Base-by-base conservation (phyloP, 2,888 invertebrate genomes). In the Byasa hedistus region DNA sequence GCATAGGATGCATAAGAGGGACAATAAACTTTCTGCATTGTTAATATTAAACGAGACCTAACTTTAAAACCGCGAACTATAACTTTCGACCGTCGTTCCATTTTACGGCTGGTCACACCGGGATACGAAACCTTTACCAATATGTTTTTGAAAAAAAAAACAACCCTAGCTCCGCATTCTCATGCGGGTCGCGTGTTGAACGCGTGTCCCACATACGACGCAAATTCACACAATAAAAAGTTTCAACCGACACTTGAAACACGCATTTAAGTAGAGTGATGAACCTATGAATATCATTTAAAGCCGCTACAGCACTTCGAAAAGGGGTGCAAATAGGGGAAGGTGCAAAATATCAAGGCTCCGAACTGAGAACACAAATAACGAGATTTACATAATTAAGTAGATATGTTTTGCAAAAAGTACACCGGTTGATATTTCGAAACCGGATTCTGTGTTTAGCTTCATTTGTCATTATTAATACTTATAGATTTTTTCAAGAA, bases 151-250 rank as follows among this genome's bases (percentile, higher is more conserved):
- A 78, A 82, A 79, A 39, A 79, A 77, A 79, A 82, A 79, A 77
- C 70, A 65, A 75, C 82, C 81, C 79, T 68, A 69, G 59, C 64
- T 61, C 17, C n/a, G n/a, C 56, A 56, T 72, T 77, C 76, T 68
- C 75, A 90, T 90, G 89, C 90, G 90, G 91, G 90, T 88, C 91
- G 87, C 84, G 90, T 91, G 91, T 74, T 66, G 51, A 51, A 79
- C 89, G 86, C 89, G 90, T 91, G 91, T 86, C 89, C 87, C 89
- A 78, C 85, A 89, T 91, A 79, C 76, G 78, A 84, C 83, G 85
- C 85, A 80, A 88, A 87, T 89, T 87, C 57, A 79, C 81, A 82
- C 77, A 81, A 81, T 85, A 83, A 84, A 84, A 83, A 76, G 77
- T 77, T 81, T 75, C 77, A 82, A 80, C 79, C 76, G 79, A 81